A percentile compares a stretch with the other conserved stretches of the same genome.
Conservation (phyloP, 2,113 vertebrate genomes). For the Calyptomena viridis region DNA sequence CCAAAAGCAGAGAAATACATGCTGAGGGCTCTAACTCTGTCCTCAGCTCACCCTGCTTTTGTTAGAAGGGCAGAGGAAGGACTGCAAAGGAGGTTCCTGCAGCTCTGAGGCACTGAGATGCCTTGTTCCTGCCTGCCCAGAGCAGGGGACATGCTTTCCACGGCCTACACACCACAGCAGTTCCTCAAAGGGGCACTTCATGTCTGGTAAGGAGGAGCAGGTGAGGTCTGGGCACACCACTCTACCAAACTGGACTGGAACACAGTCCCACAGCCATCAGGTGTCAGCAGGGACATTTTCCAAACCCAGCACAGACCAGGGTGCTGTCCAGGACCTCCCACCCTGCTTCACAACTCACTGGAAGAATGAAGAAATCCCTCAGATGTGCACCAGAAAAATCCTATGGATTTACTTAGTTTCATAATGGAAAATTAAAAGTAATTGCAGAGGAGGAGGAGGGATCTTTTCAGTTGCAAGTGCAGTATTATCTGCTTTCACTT, state of each 20-base stretch:
- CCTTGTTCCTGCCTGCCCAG: fast-evolving
- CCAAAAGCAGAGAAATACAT: background rate
- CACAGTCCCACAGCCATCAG: background rate
- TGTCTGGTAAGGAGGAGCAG: background rate
- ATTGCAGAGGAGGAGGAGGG: conserved; percentile 20
- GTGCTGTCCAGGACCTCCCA: background rate
- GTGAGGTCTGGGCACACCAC: background rate
- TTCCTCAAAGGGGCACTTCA: background rate
- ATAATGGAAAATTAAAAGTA: conserved; percentile 37
- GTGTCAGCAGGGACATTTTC: fast-evolving
- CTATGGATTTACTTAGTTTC: conserved; percentile 19
- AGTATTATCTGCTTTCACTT: conserved; percentile 7
- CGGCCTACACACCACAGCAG: background rate
- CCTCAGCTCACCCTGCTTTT: background rate
- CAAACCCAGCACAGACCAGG: background rate
- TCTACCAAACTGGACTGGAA: background rate
- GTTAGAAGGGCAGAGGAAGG: background rate
- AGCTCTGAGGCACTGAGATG: background rate
- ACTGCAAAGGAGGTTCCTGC: background rate
- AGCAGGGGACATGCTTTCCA: background rate
- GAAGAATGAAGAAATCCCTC: conserved; percentile 17
- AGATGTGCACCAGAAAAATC: background rate
- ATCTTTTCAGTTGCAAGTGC: conserved; percentile 4
- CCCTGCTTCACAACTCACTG: background rate
- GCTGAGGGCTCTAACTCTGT: background rate